These are phyloP conservation scores for Epizoanthus stellaris DNA, from an alignment of 92 coral and sea anemone genomes.

Conservation along the genomic window DNA sequence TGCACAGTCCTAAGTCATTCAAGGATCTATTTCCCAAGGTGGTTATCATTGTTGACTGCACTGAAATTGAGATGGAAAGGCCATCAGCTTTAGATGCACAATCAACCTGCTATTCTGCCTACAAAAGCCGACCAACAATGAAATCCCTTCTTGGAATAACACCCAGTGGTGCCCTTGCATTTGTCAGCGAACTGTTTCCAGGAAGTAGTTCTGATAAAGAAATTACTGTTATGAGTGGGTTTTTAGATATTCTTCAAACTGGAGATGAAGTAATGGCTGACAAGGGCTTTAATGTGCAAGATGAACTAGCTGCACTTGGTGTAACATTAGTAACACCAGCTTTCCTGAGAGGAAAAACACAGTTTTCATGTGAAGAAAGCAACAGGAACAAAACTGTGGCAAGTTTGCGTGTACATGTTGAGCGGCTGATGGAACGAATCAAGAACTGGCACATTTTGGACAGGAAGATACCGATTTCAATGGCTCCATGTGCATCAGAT, in stretches of 20 bases:
- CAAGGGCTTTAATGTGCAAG: no score
- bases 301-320: constrained; percentile 4
- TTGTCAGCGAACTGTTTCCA: constrained; percentile 50
- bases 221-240: constrained; percentile 35
- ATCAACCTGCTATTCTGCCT: constrained; percentile 46
- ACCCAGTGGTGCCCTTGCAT: constrained; percentile 48
- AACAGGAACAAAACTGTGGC: constrained; percentile 31
- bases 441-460: constrained; percentile 49
- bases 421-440: constrained; percentile 42
- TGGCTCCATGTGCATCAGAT: constrained; percentile 45
- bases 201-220: constrained; percentile 51
- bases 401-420: constrained; percentile 37
- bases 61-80: constrained; percentile 31
- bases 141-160: constrained; percentile 45
- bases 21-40: constrained; percentile 31
- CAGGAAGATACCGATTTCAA: constrained; percentile 25
- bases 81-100: constrained; percentile 34
- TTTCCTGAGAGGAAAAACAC: constrained; percentile 6
- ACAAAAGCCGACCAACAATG: constrained; percentile 44
- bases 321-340: constrained; percentile 25
- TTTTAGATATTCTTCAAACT: neutral
- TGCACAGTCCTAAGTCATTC: constrained; percentile 43
- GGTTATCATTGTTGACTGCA: neutral
- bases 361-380: constrained; percentile 16
- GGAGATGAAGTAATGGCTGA: constrained; percentile 24